Conservation (phyloP, 2,797 vertebrate genomes). For the Anas acuta region DNA sequence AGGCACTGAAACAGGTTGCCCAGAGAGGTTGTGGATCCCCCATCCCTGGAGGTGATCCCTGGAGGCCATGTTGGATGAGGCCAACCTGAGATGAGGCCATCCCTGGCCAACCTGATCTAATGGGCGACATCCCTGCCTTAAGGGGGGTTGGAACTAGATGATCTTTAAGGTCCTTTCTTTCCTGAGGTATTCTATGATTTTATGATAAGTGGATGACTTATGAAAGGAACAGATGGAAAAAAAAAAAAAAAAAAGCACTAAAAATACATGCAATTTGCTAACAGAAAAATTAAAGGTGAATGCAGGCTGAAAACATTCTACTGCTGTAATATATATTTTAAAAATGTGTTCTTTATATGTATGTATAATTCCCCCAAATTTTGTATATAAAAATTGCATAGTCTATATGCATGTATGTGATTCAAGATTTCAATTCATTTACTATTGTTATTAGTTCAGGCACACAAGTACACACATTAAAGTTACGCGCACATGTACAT, state of each 20-base stretch:
- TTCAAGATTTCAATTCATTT: not conserved
- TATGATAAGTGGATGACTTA: not conserved
- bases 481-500: fast-evolving
- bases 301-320: not conserved
- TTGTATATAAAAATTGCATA: not conserved
- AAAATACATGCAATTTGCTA: not conserved
- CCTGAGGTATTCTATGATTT: no score
- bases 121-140: no score
- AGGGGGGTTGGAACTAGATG: no score
- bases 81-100: no score
- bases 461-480: not conserved
- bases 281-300: not conserved
- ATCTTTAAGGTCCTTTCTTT: no score
- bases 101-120: no score
- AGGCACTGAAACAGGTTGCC: no score
- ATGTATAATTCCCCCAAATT: not conserved
- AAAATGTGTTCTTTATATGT: not conserved
- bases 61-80: no score
- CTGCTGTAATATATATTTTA: not conserved
- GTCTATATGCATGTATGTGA: not conserved
- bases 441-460: not conserved
- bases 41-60: no score
- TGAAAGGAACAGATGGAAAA: not conserved
- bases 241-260: not conserved
- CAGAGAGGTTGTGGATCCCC: no score